Percentiles rank a stretch among this genome's conserved stretches.
phyloP scores from a whole-genome alignment of 2,888 invertebrate species.

The Trachelus troglodyta region DNA sequence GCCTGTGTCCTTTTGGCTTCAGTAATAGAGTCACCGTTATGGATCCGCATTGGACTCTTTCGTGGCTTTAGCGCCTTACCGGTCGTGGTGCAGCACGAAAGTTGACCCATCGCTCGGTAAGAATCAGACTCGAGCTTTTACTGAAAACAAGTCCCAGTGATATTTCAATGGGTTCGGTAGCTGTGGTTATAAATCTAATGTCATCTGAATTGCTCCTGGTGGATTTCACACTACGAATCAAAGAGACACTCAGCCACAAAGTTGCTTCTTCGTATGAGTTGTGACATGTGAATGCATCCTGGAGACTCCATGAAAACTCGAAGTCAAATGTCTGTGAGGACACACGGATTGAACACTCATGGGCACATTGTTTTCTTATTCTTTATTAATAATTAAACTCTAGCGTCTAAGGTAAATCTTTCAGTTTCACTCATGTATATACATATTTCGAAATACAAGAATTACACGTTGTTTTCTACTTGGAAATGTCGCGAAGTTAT shows the following conservation, averaged over 20 bases:
- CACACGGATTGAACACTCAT: background rate
- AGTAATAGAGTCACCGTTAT: background rate
- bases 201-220: background rate
- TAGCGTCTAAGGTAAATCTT: conserved; percentile 13
- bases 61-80: background rate
- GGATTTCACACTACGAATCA: background rate
- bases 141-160: background rate
- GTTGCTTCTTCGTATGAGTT: background rate
- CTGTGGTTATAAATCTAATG: background rate
- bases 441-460: conserved; percentile 41
- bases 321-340: background rate
- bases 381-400: conserved; percentile 2
- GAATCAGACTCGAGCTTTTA: background rate
- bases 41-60: background rate
- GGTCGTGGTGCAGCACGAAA: background rate
- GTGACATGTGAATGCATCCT: background rate
- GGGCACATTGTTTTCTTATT: background rate
- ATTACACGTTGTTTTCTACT: conserved; percentile 47
- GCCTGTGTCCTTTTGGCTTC: background rate
- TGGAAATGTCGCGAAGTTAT: conserved; percentile 17
- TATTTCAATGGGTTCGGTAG: background rate
- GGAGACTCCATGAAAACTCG: background rate
- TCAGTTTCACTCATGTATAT: conserved; percentile 37
- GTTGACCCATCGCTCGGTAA: background rate
- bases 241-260: background rate